Percentiles rank a stretch among this genome's conserved stretches.
These are phyloP conservation scores for Hippocampus abdominalis DNA, from an alignment of 2,113 vertebrate species.

Conservation along the genomic window DNA sequence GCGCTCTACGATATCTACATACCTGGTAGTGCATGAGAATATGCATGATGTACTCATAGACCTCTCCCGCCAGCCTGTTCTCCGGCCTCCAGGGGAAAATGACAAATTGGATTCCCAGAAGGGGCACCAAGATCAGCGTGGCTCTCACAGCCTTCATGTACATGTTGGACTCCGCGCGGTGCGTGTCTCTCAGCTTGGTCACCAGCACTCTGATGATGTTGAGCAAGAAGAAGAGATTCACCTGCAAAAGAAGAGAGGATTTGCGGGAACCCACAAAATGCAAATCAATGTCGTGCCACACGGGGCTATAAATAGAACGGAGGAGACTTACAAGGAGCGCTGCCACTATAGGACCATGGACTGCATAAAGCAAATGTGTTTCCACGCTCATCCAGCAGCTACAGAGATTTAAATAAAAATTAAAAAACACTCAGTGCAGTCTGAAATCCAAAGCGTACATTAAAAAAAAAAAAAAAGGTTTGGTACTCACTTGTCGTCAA, in stretches of 20 bases:
- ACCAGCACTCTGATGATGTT: conserved; percentile 95
- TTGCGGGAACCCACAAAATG: not conserved
- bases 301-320: not conserved
- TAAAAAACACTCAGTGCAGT: conserved; percentile 12
- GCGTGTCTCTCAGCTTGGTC: conserved; percentile 87
- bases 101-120: conserved; percentile 94
- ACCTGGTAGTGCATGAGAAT: conserved; percentile 98
- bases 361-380: conserved; percentile 91
- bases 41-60: conserved; percentile 96
- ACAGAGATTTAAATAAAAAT: conserved; percentile 44
- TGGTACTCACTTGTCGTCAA: conserved; percentile 93
- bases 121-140: conserved; percentile 91
- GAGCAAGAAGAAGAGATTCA: conserved; percentile 96
- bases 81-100: conserved; percentile 95
- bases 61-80: conserved; percentile 85
- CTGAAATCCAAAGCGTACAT: conserved; percentile 43
- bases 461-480: conserved; percentile 19
- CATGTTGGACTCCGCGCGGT: conserved; percentile 89
- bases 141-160: conserved; percentile 98
- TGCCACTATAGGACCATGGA: conserved; percentile 93
- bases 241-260: conserved; percentile 65
- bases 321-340: conserved; percentile 85
- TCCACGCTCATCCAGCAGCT: conserved; percentile 99
- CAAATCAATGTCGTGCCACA: not conserved
- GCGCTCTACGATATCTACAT: conserved; percentile 16